Base-by-base conservation (phyloP, 1,140 invertebrate species). In the Zaprionus taronus region DNA sequence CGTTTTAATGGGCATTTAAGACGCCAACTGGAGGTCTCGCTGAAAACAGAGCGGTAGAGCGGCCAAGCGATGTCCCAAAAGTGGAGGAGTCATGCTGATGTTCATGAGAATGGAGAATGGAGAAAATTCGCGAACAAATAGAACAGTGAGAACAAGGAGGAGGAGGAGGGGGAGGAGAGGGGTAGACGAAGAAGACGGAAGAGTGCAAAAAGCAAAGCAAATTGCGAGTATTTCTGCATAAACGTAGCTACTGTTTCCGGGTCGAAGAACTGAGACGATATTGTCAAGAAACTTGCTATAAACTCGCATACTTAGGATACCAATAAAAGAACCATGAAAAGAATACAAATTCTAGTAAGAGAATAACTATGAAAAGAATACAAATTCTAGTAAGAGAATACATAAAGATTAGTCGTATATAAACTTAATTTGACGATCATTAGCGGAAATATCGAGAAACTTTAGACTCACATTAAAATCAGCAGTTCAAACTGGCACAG, bases 1-100 rank as follows among this genome's bases (percentile, higher is more conserved):
- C 60, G 78, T 77, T 81, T 74, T 84, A 85, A 84, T 84, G 81
- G 69, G 28, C 77, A 44, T 69, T 81, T 77, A 74, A 62, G 58
- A 51, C 17, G 24, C 28, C 64, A 53, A 26, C 38, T 44, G 41
- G n/a, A 47, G 41, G 41, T 44, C 41, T 44, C 41, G 41, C 41
- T 2, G 41, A 44, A 9, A 44, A 17, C n/a, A 17, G 7, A 17
- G 7, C 5, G 14, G 15, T 5, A 41, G 38, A 15, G 0, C 20
- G 36, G 12, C 17, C 41, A 75, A 41, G 28, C 20, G 2, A 44
- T 26, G 61, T 20, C 57, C 53, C 53, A 63, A 58, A 61, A 77
- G 20, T 63, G 22, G 41, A 65, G 79, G 28, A 81, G 68, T 73
- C 74, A 65, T 78, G 60, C 64, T 82, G 74, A 81, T 73, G 74